A percentile compares a stretch with the other conserved stretches of the same genome.
Evolutionary conservation across 2,888 invertebrate genomes (phyloP).

Genomic region (Drosophila cognata): DNA sequence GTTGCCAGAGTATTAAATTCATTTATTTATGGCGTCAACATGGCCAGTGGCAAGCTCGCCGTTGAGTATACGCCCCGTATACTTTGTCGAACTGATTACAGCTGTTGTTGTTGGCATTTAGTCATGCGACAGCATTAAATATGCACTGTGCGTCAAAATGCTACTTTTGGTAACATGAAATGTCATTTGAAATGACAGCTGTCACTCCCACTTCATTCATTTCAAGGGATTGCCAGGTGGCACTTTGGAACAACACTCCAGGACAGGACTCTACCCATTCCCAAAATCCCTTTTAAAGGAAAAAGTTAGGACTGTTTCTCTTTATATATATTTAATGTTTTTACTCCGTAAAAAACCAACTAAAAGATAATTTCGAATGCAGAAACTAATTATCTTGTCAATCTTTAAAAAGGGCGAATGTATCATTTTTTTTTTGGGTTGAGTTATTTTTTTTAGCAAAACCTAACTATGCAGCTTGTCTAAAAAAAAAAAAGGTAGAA

Average conservation of each 20-base stretch:
- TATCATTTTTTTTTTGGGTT: background rate
- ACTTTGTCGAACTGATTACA: constrained; percentile 17
- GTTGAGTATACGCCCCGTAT: constrained; percentile 33
- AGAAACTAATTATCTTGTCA: background rate
- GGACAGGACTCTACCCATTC: too few species aligned
- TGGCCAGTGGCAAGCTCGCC: constrained; percentile 11
- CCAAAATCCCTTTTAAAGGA: background rate
- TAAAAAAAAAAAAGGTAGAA: background rate
- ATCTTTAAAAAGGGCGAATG: background rate
- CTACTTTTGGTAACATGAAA: constrained; percentile 35
- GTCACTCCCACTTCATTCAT: constrained; percentile 47
- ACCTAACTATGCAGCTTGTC: background rate
- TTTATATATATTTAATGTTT: background rate
- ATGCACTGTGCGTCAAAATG: constrained; percentile 41
- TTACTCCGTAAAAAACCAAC: background rate
- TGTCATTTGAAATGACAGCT: constrained; percentile 64
- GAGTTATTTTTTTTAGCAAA: background rate
- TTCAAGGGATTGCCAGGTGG: constrained; percentile 28
- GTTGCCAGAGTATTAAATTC: constrained; percentile 17
- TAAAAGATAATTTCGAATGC: background rate
- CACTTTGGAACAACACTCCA: constrained; percentile 6
- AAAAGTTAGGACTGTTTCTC: background rate
- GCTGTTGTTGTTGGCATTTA: constrained; percentile 25
- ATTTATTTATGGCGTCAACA: constrained; percentile 41
- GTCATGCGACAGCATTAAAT: constrained; percentile 4